Base-by-base conservation (phyloP, 2,113 vertebrate species). In the Cyprinodon tularosa region DNA sequence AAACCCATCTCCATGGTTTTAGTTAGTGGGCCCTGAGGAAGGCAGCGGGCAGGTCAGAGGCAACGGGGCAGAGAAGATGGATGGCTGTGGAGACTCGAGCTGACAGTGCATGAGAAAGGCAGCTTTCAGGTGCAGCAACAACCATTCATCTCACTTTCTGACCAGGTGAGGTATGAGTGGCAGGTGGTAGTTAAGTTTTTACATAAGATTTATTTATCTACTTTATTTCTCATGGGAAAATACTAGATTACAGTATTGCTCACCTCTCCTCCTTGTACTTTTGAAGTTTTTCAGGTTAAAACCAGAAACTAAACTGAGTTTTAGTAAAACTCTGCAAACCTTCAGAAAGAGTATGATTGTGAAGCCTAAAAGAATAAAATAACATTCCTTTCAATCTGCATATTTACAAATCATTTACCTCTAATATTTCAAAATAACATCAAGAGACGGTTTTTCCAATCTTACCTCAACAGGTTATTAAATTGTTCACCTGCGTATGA, bases 121-220 rank as follows among this genome's bases (percentile, higher is more conserved):
- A 78, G 86, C 90, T 91, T 89, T 89, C 86, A 90, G 91, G 88
- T 92, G 85, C 85, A 88, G 85, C 84, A 88, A 87, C 90, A 84
- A 85, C 91, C 88, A 94, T 92, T 88, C 88, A 88, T 94, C 92
- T 92, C 88, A 86, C 84, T 91, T 57, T 86, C 74, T 89, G 86
- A 89, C 78, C 87, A 82, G 84, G 71, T 62, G 77, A 63, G 81
- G 68, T 79, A 65, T 82, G 78, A 90, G 85, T 88, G 86, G 71
- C 89, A 88, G 50, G 29, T 66, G 11, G 85, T 86, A 81, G 71
- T 86, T 80, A 76, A 75, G 74, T 76, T 82, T 83, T 88, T 84
- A 82, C 77, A 78, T 75, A 80, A 73, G 81, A 71, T 70, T 78
- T 71, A 73, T 81, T 71, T 75, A 4, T 47, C 63, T 77, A 42